phyloP scores from a whole-genome alignment of 2,888 invertebrate species.

The Diaprepes abbreviatus region DNA sequence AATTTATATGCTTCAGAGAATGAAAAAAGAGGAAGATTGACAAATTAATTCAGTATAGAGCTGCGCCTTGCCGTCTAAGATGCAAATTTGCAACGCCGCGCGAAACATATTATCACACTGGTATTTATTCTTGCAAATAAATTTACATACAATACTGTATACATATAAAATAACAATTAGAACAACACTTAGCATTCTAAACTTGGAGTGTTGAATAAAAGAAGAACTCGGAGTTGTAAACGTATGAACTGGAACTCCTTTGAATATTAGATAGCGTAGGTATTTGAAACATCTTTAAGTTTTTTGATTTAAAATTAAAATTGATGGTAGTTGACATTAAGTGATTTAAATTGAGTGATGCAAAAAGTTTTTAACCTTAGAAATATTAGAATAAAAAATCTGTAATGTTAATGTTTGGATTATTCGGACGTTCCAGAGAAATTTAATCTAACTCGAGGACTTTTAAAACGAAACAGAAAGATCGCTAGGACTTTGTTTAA shows the following conservation, averaged over 20 bases:
- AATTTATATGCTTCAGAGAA: not conserved
- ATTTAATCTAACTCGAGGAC: no score
- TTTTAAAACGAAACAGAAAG: no score
- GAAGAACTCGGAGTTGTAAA: conserved; percentile 31
- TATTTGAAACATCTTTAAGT: not conserved
- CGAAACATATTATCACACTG: conserved; percentile 42
- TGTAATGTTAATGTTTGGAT: no score
- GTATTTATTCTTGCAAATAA: conserved; percentile 38
- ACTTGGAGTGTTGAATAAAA: conserved; percentile 33
- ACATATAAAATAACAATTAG: conserved; percentile 56
- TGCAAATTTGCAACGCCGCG: conserved; percentile 38
- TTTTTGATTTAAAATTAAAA: no score
- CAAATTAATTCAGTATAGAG: conserved; percentile 37
- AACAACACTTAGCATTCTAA: conserved; percentile 44
- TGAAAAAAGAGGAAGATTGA: conserved; percentile 11
- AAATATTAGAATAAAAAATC: no score
- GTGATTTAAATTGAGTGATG: no score
- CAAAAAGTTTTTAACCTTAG: no score
- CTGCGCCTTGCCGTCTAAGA: conserved; percentile 40
- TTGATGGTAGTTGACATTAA: no score
- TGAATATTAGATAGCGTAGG: conserved; percentile 2
- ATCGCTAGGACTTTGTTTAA: no score
- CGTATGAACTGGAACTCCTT: conserved; percentile 30
- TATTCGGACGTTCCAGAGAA: no score
- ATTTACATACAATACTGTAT: conserved; percentile 54